Base-by-base conservation (phyloP, 2,888 invertebrate genomes). In the Teinopalpus imperialis region DNA sequence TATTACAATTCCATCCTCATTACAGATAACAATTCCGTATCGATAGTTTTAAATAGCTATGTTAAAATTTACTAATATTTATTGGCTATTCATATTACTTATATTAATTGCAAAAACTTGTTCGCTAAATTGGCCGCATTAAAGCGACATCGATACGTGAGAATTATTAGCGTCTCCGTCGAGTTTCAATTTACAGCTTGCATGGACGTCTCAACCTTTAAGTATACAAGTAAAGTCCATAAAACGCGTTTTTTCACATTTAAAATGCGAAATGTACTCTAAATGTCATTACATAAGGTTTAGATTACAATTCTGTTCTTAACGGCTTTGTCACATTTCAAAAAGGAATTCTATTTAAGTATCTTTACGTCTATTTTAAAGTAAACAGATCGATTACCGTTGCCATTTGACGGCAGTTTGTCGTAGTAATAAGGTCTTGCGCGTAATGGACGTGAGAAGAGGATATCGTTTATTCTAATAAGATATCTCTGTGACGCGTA, bases 381-480 rank as follows among this genome's bases (percentile, higher is more conserved):
- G 52, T 39, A 49, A 49, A 20, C 36, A 42, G 40, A 39, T 41
- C 48, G 53, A 51, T 60, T 63, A 63, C 59, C 69, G 73, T 69
- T 74, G 74, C 72, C 77, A 78, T 82, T 86, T 83, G 86, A 83
- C 79, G 77, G 83, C 79, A 82, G 81, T 87, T 87, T 86, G 85
- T 86, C 76, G 83, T 71, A 77, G 81, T 87, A 88, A 87, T 87
- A 87, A 86, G 85, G 83, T 81, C 82, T 82, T 78, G 73, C 69
- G 65, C 73, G 71, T 76, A 86, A 82, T 87, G 87, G 86, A 86
- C 87, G 83, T 79, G 80, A 83, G 81, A 76, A 85, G 80, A 82
- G 86, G 83, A 87, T 85, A 87, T 88, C 87, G 86, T 87, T 87
- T 87, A 88, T 88, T 88, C 87, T 88, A 86, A 88, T 87, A 87